A percentile compares a stretch with the other conserved stretches of the same genome.
phyloP scores from a whole-genome alignment of 35 echinoderm and acorn worm genomes.

The Acanthaster planci region DNA sequence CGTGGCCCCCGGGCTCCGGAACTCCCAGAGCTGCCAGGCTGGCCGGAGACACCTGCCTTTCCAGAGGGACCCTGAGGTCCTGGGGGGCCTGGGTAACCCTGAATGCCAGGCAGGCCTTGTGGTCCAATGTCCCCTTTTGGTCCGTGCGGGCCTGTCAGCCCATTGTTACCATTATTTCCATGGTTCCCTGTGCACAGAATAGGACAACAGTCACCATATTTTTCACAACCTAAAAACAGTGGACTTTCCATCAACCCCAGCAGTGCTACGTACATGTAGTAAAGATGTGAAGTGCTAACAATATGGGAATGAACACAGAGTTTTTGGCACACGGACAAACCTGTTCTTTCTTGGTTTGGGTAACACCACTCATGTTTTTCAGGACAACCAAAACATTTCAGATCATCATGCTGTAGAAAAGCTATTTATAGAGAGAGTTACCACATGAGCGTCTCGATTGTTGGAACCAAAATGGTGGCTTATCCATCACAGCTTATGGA shows the following conservation, averaged over 20 bases:
- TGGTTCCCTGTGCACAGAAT: constrained; percentile 62
- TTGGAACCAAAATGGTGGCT: no score
- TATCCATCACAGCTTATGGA: no score
- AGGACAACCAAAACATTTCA: no score
- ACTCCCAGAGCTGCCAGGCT: not conserved
- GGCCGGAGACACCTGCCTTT: not conserved
- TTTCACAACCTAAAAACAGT: no score
- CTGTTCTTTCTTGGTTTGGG: no score
- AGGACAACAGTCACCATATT: not conserved
- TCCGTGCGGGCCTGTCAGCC: constrained; percentile 42
- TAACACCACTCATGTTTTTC: no score
- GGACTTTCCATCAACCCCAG: not conserved
- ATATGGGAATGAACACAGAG: no score
- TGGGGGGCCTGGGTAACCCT: constrained; percentile 13
- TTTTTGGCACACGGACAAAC: no score
- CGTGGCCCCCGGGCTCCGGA: not conserved
- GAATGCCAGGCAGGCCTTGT: constrained; percentile 5
- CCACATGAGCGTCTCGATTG: no score
- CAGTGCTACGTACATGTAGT: not conserved
- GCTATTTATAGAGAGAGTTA: no score
- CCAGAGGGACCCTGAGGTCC: constrained; percentile 28
- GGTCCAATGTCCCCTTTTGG: constrained; percentile 53
- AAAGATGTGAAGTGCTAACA: not conserved
- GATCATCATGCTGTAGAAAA: no score
- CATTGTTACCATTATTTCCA: constrained; percentile 81